A percentile compares a stretch with the other conserved stretches of the same genome.
These are phyloP conservation scores for Erynnis tages DNA, from an alignment of 2,888 invertebrate genomes.

Conservation along the genomic window DNA sequence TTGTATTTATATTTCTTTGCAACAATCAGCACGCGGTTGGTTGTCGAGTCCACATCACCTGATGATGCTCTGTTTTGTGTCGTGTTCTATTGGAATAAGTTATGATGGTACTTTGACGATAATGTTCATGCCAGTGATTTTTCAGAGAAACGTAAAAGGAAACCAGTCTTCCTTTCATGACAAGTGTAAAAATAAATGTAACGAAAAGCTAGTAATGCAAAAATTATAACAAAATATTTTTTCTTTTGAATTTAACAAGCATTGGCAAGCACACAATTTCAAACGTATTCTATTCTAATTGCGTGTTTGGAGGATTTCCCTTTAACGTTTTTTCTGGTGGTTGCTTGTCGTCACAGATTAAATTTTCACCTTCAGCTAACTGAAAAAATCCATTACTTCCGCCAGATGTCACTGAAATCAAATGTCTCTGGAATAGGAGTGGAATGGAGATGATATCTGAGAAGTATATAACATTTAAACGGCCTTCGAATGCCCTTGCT, in stretches of 20 bases:
- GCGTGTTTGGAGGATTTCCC: conserved; percentile 27
- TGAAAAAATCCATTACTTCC: conserved; percentile 82
- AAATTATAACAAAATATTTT: not conserved
- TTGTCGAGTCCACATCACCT: too few relatives aligned
- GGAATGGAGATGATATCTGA: conserved; percentile 40
- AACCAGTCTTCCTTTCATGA: too few relatives aligned
- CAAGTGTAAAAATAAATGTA: not conserved
- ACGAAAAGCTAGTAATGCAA: not conserved
- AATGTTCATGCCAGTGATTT: too few relatives aligned
- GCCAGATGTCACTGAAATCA: conserved; percentile 80
- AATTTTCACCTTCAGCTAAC: conserved; percentile 82
- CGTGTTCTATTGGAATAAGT: too few relatives aligned
- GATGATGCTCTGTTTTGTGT: too few relatives aligned
- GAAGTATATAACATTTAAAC: not conserved
- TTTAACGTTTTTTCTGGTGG: conserved; percentile 56
- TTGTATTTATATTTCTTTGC: too few relatives aligned
- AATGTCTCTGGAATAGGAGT: conserved; percentile 60
- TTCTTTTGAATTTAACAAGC: not conserved
- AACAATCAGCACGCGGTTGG: too few relatives aligned
- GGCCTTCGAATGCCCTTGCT: too few relatives aligned
- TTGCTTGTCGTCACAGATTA: conserved; percentile 74
- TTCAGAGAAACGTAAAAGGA: too few relatives aligned
- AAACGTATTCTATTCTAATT: conserved; percentile 22
- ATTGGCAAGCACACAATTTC: conserved; percentile 10
- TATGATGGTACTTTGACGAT: too few relatives aligned